Evolutionary conservation across 1,140 invertebrate species (phyloP).

Genomic region (Asbolus verrucosus): DNA sequence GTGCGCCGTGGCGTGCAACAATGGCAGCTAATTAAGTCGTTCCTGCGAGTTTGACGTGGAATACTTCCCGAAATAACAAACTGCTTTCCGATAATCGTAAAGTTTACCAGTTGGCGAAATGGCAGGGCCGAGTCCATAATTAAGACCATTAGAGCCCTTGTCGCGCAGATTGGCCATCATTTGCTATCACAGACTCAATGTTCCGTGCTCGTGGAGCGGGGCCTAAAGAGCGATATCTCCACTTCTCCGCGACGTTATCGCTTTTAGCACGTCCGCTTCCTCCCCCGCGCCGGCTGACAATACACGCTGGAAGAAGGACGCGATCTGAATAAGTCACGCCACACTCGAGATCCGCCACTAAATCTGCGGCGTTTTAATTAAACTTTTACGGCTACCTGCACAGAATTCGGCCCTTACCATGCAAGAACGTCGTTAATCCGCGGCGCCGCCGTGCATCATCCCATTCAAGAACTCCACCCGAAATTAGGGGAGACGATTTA

Average conservation of each 20-base stretch:
- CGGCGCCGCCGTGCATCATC: neutral
- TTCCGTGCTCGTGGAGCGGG: slow-evolving; percentile 1
- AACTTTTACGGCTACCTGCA: slow-evolving; percentile 4
- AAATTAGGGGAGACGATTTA: slow-evolving; percentile 14
- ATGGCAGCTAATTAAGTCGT: slow-evolving; percentile 30
- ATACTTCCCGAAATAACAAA: slow-evolving; percentile 32
- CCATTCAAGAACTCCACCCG: slow-evolving; percentile 9
- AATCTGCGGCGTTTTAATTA: slow-evolving; percentile 22
- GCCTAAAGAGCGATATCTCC: slow-evolving; percentile 14
- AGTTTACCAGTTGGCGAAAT: slow-evolving; percentile 36
- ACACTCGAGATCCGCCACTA: neutral
- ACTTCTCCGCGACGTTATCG: slow-evolving; percentile 16
- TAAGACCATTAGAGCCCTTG: slow-evolving; percentile 26
- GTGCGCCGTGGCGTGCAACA: too few species aligned
- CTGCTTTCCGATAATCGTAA: slow-evolving; percentile 32
- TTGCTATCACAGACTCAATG: slow-evolving; percentile 3
- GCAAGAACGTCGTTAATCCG: slow-evolving; percentile 5
- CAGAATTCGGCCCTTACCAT: slow-evolving; percentile 10
- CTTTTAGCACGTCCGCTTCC: slow-evolving; percentile 10
- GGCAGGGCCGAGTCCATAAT: slow-evolving; percentile 26
- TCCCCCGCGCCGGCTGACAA: neutral
- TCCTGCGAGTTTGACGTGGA: slow-evolving; percentile 21
- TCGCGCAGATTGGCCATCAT: slow-evolving; percentile 15
- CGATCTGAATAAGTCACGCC: neutral
- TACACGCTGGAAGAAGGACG: neutral